These are phyloP conservation scores for Blastobasis lacticolella DNA, from an alignment of 2,888 invertebrate species.

Conservation along the genomic window DNA sequence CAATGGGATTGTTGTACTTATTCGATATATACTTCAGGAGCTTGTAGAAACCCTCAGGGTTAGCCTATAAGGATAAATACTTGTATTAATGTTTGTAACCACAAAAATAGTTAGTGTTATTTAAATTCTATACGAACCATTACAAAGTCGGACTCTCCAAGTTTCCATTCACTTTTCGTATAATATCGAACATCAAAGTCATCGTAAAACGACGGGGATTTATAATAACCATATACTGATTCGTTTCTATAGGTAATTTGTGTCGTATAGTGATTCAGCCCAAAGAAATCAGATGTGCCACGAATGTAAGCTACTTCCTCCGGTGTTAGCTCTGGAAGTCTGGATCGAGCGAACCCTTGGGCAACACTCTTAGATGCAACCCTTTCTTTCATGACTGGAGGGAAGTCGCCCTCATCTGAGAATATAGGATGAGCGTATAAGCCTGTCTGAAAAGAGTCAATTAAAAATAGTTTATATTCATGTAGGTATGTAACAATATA, in stretches of 20 bases:
- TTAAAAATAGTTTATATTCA: not conserved
- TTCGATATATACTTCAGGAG: conserved; percentile 61
- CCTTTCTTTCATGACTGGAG: conserved; percentile 38
- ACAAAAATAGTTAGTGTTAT: not conserved
- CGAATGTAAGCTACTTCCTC: conserved; percentile 36
- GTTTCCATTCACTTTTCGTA: not conserved
- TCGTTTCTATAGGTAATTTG: conserved; percentile 21
- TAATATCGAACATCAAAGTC: conserved; percentile 13
- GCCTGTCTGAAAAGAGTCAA: conserved; percentile 22
- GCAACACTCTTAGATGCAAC: conserved; percentile 42
- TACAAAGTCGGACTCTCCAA: not conserved
- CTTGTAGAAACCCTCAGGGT: conserved; percentile 73
- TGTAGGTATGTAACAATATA: no score
- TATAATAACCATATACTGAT: conserved; percentile 9
- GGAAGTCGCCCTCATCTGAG: conserved; percentile 47
- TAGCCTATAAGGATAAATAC: conserved; percentile 29
- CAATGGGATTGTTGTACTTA: conserved; percentile 60
- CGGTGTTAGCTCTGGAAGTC: conserved; percentile 49
- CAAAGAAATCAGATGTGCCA: conserved; percentile 31
- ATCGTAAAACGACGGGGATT: conserved; percentile 15
- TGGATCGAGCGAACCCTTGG: conserved; percentile 47
- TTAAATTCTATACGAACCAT: not conserved
- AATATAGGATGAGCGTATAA: conserved; percentile 42
- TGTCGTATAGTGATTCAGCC: conserved; percentile 79
- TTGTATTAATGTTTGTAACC: not conserved